phyloP scores from a whole-genome alignment of 1,140 invertebrate genomes.

The Palaemon carinicauda region DNA sequence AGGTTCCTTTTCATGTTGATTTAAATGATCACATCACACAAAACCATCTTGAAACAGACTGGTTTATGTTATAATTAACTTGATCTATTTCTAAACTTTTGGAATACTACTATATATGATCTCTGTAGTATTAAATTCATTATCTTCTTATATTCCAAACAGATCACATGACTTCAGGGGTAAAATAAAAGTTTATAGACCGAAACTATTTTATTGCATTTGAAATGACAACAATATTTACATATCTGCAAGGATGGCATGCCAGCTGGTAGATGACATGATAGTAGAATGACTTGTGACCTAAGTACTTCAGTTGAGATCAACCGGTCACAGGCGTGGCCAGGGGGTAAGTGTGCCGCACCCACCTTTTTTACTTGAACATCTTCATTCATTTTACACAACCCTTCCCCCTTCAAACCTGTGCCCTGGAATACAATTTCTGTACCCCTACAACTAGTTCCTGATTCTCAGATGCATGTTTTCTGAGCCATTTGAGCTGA shows the following conservation, averaged over 20 bases:
- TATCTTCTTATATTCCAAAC: no score
- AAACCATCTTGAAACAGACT: no score
- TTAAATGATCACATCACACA: no score
- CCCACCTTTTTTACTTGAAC: constrained; percentile 32
- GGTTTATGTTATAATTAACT: no score
- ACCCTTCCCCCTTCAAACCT: constrained; percentile 19
- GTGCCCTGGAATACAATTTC: neutral
- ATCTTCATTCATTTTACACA: constrained; percentile 20
- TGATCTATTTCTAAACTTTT: no score
- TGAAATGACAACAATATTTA: constrained; percentile 58
- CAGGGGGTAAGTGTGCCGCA: constrained; percentile 50
- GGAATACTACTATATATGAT: no score
- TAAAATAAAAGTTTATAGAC: constrained; percentile 6
- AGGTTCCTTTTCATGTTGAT: no score
- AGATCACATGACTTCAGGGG: no score
- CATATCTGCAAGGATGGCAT: constrained; percentile 58
- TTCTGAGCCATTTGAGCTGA: constrained; percentile 29
- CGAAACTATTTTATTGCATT: constrained; percentile 59
- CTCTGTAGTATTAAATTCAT: no score
- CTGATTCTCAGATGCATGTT: neutral
- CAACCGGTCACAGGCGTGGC: constrained; percentile 51
- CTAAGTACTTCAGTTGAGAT: constrained; percentile 56
- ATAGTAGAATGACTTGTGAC: constrained; percentile 53
- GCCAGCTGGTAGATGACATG: constrained; percentile 53
- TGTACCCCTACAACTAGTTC: constrained; percentile 25